Evolutionary conservation across 2,797 vertebrate genomes (phyloP), one percentile per base, ranked within the genome.

Genomic region (Myoxocephalus aenaeus): DNA sequence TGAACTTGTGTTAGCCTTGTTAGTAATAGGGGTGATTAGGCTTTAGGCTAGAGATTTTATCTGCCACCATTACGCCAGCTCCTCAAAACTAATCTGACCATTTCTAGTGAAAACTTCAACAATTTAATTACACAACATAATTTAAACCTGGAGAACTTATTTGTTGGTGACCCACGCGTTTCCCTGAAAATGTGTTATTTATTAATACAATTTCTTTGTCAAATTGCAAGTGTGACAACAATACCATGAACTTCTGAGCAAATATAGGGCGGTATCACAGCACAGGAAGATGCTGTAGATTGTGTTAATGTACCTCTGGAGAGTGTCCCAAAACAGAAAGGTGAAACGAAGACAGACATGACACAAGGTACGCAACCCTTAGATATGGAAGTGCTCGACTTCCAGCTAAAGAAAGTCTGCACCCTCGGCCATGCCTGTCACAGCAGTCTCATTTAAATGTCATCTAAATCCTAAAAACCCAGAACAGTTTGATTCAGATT

Each of bases 401-500:
- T 77, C 53, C 57, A 74, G 36, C 57, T 72, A 59, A 2, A 66
- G 44, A 25, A 40, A 75, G 34, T 15, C 46, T 22, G 27, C 74
- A 65, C 72, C 79, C 44, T 66, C 51, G 79, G 69, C 48, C 46
- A 64, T 22, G 70, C 38, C 76, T 79, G 80, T 70, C 29, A 78
- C 51, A 84, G 79, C 79, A 72, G 59, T 42, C 75, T 80, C 51
- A 88, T 89, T 90, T 85, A 77, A 89, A 89, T 86, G 68, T 82
- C 82, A 87, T 87, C 80, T 83, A 81, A 93, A 90, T 82, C 86
- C 86, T 90, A 88, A 89, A 91, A 90, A 90, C 44, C 86, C 84
- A 82, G 87, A 93, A 90, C 85, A 87, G 82, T 90, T 91, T 51
- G 68, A 92, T 94, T 94, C 79, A 89, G 84, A 93, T 92, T 92